Conservation (phyloP, 2,888 invertebrate species). For the Dorcus hopei region DNA sequence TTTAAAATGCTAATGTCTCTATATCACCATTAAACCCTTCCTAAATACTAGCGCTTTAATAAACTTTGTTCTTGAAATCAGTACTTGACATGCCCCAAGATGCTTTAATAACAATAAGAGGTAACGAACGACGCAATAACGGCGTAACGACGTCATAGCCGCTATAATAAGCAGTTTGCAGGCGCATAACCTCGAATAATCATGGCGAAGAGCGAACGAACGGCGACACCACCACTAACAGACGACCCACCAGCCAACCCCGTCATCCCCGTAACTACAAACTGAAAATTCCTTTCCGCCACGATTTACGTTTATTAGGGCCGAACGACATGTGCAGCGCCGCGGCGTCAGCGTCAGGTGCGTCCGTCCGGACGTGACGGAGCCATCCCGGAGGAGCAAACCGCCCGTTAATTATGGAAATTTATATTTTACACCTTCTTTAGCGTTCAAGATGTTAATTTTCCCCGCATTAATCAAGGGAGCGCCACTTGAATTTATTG, state of each 20-base stretch:
- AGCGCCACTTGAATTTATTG: neutral
- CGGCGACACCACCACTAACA: neutral
- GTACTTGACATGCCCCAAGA: neutral
- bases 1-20: no score
- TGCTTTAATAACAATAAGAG: neutral
- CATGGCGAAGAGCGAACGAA: neutral
- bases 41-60: no score
- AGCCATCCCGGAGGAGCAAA: neutral
- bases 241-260: neutral
- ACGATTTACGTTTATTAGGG: neutral
- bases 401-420: neutral
- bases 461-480: neutral
- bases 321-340: neutral
- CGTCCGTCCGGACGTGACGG: neutral
- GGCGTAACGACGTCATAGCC: neutral
- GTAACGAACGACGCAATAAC: neutral
- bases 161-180: conserved; percentile 1
- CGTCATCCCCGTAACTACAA: neutral
- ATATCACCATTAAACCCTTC: no score
- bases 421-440: neutral
- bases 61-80: no score
- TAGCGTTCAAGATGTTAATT: neutral
- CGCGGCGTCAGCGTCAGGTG: neutral
- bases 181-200: conserved; percentile 1
- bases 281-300: neutral